Conservation (phyloP, 2,797 vertebrate species). For the Notoglanidium macrostoma region DNA sequence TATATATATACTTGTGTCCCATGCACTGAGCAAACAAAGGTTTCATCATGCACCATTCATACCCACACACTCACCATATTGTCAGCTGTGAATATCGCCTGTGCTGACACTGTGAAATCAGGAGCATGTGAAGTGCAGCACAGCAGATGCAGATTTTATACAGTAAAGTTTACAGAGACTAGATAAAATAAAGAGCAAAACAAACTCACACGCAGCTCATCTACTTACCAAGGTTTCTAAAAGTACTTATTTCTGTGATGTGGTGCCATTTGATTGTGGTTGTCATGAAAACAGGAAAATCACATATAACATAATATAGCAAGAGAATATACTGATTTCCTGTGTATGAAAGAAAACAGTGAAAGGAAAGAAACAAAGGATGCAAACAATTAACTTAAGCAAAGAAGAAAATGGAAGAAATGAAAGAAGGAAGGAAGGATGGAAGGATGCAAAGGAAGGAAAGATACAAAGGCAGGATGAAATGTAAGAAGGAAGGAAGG, state of each 20-base stretch:
- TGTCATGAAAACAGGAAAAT: neutral
- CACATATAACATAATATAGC: neutral
- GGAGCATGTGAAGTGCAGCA: slow-evolving; percentile 3
- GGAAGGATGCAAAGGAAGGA: neutral
- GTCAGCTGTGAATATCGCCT: slow-evolving; percentile 8
- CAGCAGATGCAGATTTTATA: neutral
- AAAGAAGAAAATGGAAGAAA: neutral
- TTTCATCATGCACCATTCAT: slow-evolving; percentile 39
- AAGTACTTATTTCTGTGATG: neutral
- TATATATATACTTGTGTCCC: slow-evolving; percentile 21
- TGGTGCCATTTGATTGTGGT: neutral
- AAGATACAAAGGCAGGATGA: too few relatives aligned
- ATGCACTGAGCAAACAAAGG: slow-evolving; percentile 17
- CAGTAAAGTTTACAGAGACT: neutral
- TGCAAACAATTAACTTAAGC: too few relatives aligned
- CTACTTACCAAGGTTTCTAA: neutral
- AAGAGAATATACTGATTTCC: neutral
- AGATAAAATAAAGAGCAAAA: neutral
- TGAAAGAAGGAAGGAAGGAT: neutral
- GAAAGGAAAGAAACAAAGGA: neutral
- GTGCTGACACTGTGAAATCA: neutral
- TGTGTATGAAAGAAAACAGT: neutral
- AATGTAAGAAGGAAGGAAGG: too few relatives aligned
- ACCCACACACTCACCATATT: slow-evolving; percentile 22
- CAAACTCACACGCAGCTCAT: neutral